Evolutionary conservation across 2,888 invertebrate species (phyloP).

Genomic region (Tetramorium bicarinatum): DNA sequence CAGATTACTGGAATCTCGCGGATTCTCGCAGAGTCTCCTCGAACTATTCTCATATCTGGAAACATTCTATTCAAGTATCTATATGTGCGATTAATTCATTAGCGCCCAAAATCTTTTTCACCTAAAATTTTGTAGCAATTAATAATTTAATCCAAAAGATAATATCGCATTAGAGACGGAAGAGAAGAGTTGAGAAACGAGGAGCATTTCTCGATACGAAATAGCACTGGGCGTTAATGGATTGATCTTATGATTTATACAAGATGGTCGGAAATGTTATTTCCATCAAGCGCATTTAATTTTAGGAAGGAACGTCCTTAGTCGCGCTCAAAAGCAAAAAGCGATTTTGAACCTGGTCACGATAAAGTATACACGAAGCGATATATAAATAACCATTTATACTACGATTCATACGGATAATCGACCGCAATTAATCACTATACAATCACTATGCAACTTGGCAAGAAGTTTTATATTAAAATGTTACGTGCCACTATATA

Average conservation of each 20-base stretch:
- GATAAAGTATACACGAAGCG: slow-evolving; percentile 11
- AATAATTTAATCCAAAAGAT: neutral
- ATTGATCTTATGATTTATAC: slow-evolving; percentile 13
- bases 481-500: slow-evolving; percentile 45
- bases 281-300: slow-evolving; percentile 1
- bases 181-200: neutral
- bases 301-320: neutral
- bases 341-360: neutral
- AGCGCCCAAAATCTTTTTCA: neutral
- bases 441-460: slow-evolving; percentile 31
- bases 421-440: slow-evolving; percentile 30
- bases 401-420: slow-evolving; percentile 30
- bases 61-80: neutral
- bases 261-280: slow-evolving; percentile 18
- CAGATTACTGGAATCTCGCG: neutral
- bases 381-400: slow-evolving; percentile 27
- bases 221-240: neutral
- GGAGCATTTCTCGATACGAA: neutral
- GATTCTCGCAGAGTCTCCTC: neutral
- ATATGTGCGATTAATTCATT: slow-evolving; percentile 7
- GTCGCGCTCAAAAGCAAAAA: neutral
- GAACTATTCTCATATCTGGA: neutral
- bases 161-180: neutral
- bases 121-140: neutral
- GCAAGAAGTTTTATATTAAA: slow-evolving; percentile 30